Evolutionary conservation across 2,888 invertebrate species (phyloP), one percentile per base, ranked within the genome.

Genomic region (Orthonevra nobilis): DNA sequence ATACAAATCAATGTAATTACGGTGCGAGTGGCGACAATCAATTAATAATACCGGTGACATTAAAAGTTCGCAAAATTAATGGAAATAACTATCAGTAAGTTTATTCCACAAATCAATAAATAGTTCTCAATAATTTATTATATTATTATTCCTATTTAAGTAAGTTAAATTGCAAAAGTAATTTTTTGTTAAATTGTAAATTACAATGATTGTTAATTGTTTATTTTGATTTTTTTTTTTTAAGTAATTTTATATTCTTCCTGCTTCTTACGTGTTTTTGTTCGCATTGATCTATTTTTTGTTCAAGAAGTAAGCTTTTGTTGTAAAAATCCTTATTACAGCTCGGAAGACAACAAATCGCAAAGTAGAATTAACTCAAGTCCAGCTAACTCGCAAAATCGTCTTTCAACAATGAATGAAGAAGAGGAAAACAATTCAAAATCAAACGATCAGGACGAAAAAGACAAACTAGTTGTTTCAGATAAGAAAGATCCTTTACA

Each of bases 371-470:
- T 28, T 61, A 74, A 61, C 40, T 68, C 74, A 46, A 74, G 74
- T 40, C 74, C 74, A 38, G 60, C 61, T 26, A 74, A 61, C 12
- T 69, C 61, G n/a, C 60, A 74, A 6, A 83, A 83, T 64, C 91
- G 96, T 81, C 90, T 96, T 36, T 95, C 96, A 17, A 95, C 94
- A 26, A 96, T 96, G 95, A 92, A 93, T 79, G 96, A 96, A 88
- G 95, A 94, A 81, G 96, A 96, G 82, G 95, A 95, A 87, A 94
- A 75, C 42, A 63, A 38, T 61, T n/a, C 34, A 1, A 73, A 61
- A 12, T 17, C 61, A 38, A 20, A 10, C 28, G 38, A 50, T 5
- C 9, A 48, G 38, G 69, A 74, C n/a, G 14, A 32, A 6, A 74
- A 32, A 4, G 48, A 52, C 17, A 52, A n/a, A 42, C 34, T n/a